Conservation (phyloP, 2,113 vertebrate genomes). For the Spheniscus mendiculus region DNA sequence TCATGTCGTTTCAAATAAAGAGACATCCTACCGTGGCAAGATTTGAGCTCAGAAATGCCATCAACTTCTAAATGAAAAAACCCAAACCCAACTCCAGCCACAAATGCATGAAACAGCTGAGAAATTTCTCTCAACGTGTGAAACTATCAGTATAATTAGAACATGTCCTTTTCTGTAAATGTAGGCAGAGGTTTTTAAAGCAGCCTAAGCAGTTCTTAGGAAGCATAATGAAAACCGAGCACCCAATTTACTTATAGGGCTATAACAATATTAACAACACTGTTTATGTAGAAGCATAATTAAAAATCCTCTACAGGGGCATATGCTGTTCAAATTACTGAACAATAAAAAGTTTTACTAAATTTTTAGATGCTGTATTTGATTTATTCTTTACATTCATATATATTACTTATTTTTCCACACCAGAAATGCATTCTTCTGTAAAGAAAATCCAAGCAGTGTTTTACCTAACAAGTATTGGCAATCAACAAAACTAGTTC, state of each 20-base stretch:
- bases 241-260: background rate
- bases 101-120: background rate
- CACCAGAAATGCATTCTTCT: background rate
- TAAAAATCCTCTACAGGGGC: background rate
- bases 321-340: background rate
- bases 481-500: background rate
- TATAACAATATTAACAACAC: background rate
- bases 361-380: background rate
- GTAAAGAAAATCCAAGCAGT: background rate
- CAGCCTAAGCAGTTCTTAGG: background rate
- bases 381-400: background rate
- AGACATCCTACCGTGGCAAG: background rate
- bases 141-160: background rate
- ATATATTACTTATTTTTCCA: background rate
- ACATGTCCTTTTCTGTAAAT: background rate
- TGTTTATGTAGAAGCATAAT: background rate
- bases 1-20: background rate
- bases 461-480: background rate
- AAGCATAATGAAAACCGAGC: background rate
- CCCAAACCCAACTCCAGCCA: background rate
- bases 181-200: background rate
- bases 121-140: background rate
- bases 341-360: background rate
- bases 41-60: background rate
- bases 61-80: background rate